Evolutionary conservation across 2,113 vertebrate species (phyloP).

Genomic region (Symphodus melops): DNA sequence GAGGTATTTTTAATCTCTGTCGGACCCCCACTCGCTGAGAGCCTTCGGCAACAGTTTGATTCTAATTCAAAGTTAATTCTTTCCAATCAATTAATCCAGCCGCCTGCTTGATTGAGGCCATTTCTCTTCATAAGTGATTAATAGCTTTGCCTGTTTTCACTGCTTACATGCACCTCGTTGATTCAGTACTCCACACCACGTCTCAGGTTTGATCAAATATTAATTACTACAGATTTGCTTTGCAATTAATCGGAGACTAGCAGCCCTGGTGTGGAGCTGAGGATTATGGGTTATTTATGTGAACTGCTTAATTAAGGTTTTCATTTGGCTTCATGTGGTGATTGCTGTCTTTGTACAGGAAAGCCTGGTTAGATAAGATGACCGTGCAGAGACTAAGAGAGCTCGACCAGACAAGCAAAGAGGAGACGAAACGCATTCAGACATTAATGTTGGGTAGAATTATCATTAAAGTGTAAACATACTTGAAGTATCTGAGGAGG

Average conservation of each 20-base stretch:
- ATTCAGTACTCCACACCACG: slow-evolving; percentile 51
- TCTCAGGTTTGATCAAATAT: slow-evolving; percentile 62
- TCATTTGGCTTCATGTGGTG: slow-evolving; percentile 28
- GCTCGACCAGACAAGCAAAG: slow-evolving; percentile 69
- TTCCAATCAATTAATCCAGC: slow-evolving; percentile 60
- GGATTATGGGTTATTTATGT: slow-evolving; percentile 44
- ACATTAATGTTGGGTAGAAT: slow-evolving; percentile 70
- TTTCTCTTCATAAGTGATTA: slow-evolving; percentile 62
- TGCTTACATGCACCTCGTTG: slow-evolving; percentile 48
- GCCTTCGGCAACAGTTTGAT: slow-evolving; percentile 62
- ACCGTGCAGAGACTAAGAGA: slow-evolving; percentile 70
- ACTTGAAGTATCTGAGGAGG: neutral
- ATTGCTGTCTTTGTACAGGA: slow-evolving; percentile 59
- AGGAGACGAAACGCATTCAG: slow-evolving; percentile 68
- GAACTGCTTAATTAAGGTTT: slow-evolving; percentile 40
- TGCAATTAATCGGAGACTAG: slow-evolving; percentile 58
- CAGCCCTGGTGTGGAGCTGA: slow-evolving; percentile 32
- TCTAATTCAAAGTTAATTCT: slow-evolving; percentile 66
- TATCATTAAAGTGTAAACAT: neutral
- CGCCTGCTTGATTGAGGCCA: slow-evolving; percentile 42
- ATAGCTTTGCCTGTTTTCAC: slow-evolving; percentile 43
- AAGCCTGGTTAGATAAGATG: slow-evolving; percentile 78
- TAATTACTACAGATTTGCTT: slow-evolving; percentile 59
- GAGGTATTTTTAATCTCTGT: slow-evolving; percentile 56
- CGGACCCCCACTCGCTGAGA: slow-evolving; percentile 49